These are phyloP conservation scores for Plecotus auritus DNA, from an alignment of 2,113 vertebrate genomes.

Conservation along the genomic window DNA sequence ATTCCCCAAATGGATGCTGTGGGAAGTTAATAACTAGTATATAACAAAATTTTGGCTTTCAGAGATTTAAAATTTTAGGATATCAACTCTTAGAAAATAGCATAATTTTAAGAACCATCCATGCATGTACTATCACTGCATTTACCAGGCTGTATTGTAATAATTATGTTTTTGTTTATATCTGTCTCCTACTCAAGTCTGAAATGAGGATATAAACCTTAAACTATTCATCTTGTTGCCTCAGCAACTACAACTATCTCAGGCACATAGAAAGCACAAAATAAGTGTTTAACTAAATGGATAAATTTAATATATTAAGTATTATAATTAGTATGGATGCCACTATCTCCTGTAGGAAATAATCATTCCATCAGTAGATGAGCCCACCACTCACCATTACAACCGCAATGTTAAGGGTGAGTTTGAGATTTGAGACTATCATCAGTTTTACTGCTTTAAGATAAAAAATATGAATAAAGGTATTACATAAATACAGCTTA, in stretches of 20 bases:
- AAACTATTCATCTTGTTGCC: not conserved
- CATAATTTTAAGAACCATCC: not conserved
- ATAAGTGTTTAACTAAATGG: not conserved
- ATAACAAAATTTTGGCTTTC: not conserved
- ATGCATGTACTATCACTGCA: not conserved
- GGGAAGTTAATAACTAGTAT: not conserved
- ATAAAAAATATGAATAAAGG: not conserved
- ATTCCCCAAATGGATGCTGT: not conserved
- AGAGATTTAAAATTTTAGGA: not conserved
- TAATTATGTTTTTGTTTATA: not conserved
- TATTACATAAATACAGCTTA: not conserved
- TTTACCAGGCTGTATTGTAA: not conserved
- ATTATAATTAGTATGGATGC: not conserved
- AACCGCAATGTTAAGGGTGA: not conserved
- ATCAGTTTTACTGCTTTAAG: not conserved
- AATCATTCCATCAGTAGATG: not conserved
- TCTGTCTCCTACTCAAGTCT: not conserved
- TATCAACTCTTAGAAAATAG: not conserved
- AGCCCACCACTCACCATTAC: not conserved
- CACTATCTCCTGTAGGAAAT: not conserved
- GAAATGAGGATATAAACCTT: not conserved
- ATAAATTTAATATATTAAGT: not conserved
- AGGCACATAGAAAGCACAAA: conserved; percentile 3
- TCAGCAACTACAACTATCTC: not conserved
- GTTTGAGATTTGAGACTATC: not conserved